These are phyloP conservation scores for Panagrolaimus sp. DNA, from an alignment of 1,140 invertebrate genomes.

Conservation along the genomic window DNA sequence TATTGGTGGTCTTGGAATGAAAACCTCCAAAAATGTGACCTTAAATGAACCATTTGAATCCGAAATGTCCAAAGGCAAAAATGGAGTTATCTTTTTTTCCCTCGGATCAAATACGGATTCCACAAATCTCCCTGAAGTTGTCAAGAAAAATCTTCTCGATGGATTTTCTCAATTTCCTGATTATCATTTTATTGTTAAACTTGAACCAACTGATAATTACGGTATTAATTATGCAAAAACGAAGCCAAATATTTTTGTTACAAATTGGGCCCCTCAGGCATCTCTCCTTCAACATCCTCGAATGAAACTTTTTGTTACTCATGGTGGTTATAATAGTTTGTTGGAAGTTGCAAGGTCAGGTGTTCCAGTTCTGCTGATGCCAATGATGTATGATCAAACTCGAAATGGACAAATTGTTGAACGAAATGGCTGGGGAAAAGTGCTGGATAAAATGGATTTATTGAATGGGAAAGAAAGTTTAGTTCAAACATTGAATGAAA, in stretches of 20 bases:
- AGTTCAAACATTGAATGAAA: not conserved
- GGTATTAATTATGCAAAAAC: not conserved
- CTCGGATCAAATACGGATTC: conserved; percentile 24
- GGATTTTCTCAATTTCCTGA: conserved; percentile 16
- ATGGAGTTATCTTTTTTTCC: conserved; percentile 24
- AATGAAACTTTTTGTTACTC: conserved; percentile 21
- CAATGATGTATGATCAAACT: conserved; percentile 29
- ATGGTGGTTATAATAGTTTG: conserved; percentile 27
- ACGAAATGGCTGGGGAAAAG: conserved; percentile 29
- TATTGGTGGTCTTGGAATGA: conserved; percentile 29
- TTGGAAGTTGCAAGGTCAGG: conserved; percentile 8
- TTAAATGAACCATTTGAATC: conserved; percentile 13
- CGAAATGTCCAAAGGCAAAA: conserved; percentile 23
- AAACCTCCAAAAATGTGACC: conserved; percentile 5
- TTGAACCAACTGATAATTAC: conserved; percentile 14
- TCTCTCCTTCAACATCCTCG: conserved; percentile 18
- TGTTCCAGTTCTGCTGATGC: conserved; percentile 17
- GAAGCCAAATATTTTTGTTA: conserved; percentile 20
- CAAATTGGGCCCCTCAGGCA: conserved; percentile 28
- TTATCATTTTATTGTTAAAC: conserved; percentile 30
- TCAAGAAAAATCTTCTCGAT: conserved; percentile 24
- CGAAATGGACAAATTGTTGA: conserved; percentile 22
- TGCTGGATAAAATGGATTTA: conserved; percentile 19
- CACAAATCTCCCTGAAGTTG: conserved; percentile 1
- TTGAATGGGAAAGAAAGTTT: not conserved